Base-by-base conservation (phyloP, 2,113 vertebrate genomes). In the Platysteira castanea region DNA sequence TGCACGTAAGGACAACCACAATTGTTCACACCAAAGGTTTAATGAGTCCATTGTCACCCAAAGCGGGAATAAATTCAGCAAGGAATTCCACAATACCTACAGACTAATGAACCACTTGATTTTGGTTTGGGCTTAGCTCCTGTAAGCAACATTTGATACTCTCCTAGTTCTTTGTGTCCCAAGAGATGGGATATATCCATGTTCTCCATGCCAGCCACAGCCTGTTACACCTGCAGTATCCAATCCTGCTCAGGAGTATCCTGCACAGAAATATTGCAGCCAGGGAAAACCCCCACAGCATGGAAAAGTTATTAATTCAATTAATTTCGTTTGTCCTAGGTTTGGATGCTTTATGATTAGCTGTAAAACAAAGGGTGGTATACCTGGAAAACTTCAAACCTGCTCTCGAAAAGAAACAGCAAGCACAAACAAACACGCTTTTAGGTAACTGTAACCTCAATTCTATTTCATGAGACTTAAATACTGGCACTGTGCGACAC, bases 191-290 rank as follows among this genome's bases (percentile, higher is more conserved):
- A 37, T 10, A 4, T 4, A 19, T 3, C 2, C 27, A 17, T 0
- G 7, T 15, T 47, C 30, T 24, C 61, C 26, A 9, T 2, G 14
- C 21, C 31, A 73, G 9, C 37, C 79, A 20, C 33, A 7, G 8
- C 1, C 31, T 7, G 9, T 8, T 2, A 15, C 17, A 49, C 17
- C 27, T 53, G 44, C 33, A 4, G 8, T 1, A 33, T 6, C 60
- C 50, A 22, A 2, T 3, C 16, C 35, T 35, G 13, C 37, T 37
- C 49, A 22, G 16, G 17, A 73, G 19, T 1, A 20, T 19, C 70
- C 42, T 11, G 24, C 37, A 19, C 7, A 56, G 54, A 39, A 85
- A 22, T 9, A 13, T 2, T 24, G 33, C 56, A 39, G 31, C 44
- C 33, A 18, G 0, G 8, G 28, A 57, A 59, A 73, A 46, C 39